A percentile compares a stretch with the other conserved stretches of the same genome.
These are phyloP conservation scores for Platerodrilus igneus DNA, from an alignment of 2,888 invertebrate genomes.

Conservation along the genomic window DNA sequence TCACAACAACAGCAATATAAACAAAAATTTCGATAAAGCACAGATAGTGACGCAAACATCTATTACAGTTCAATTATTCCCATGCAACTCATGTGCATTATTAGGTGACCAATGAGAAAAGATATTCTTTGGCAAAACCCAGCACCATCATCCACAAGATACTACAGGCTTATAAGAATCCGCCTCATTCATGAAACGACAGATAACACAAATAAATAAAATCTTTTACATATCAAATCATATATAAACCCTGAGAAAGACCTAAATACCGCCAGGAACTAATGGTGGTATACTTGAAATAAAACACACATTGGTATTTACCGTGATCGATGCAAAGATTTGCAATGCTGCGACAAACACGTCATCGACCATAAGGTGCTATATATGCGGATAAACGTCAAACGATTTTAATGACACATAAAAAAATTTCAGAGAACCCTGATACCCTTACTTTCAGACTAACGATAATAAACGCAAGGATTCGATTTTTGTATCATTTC, in stretches of 20 bases:
- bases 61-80: slow-evolving; percentile 28
- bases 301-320: slow-evolving; percentile 5
- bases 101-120: slow-evolving; percentile 17
- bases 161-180: slow-evolving; percentile 28
- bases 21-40: slow-evolving; percentile 29
- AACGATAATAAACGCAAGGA: slow-evolving; percentile 33
- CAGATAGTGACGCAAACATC: slow-evolving; percentile 28
- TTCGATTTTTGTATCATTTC: slow-evolving; percentile 32
- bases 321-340: slow-evolving; percentile 27
- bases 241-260: slow-evolving; percentile 11
- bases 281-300: not conserved
- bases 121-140: slow-evolving; percentile 34
- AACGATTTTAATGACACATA: no score
- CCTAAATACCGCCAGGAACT: slow-evolving; percentile 2
- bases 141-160: slow-evolving; percentile 32
- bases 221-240: slow-evolving; percentile 14
- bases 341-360: slow-evolving; percentile 25
- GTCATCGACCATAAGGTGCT: slow-evolving; percentile 22
- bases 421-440: slow-evolving; percentile 12
- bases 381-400: slow-evolving; percentile 22
- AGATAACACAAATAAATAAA: slow-evolving; percentile 25
- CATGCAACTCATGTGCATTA: slow-evolving; percentile 6
- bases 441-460: slow-evolving; percentile 32
- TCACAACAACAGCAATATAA: slow-evolving; percentile 30
- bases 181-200: slow-evolving; percentile 25